These are phyloP conservation scores for Nycticebus coucang DNA, from an alignment of 2,113 vertebrate species.

Conservation along the genomic window DNA sequence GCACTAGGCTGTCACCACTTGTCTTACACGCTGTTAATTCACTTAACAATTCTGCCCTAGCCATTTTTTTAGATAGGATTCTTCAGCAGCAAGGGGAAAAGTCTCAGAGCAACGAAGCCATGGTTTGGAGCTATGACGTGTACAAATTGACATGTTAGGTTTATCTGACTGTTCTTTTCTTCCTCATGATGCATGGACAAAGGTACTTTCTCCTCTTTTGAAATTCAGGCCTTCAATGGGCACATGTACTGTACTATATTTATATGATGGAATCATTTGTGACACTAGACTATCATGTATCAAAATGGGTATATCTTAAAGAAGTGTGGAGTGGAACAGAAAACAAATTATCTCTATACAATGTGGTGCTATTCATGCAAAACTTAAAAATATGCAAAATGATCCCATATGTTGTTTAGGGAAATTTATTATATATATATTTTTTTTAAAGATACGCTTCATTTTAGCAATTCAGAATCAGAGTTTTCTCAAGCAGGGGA, in stretches of 20 bases:
- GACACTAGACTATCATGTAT: neutral
- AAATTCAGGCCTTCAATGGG: neutral
- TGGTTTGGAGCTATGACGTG: neutral
- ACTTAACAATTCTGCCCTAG: neutral
- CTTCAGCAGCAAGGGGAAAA: neutral
- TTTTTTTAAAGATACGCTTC: neutral
- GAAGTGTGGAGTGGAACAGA: neutral
- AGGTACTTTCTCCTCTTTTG: neutral
- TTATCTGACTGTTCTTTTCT: neutral
- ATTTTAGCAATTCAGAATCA: neutral
- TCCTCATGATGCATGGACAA: neutral
- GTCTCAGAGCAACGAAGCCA: neutral
- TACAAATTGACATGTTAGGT: neutral
- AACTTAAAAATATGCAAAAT: neutral
- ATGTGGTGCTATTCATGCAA: neutral
- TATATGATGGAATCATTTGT: neutral
- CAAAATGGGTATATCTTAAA: neutral
- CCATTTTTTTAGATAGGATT: neutral
- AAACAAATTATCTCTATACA: neutral
- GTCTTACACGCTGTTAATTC: neutral
- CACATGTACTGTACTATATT: neutral
- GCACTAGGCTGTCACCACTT: neutral
- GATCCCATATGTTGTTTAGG: neutral
- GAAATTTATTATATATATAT: neutral
- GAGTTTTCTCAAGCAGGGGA: neutral